Evolutionary conservation across 2,797 vertebrate genomes (phyloP).

Genomic region (Macropus fuliginosus): DNA sequence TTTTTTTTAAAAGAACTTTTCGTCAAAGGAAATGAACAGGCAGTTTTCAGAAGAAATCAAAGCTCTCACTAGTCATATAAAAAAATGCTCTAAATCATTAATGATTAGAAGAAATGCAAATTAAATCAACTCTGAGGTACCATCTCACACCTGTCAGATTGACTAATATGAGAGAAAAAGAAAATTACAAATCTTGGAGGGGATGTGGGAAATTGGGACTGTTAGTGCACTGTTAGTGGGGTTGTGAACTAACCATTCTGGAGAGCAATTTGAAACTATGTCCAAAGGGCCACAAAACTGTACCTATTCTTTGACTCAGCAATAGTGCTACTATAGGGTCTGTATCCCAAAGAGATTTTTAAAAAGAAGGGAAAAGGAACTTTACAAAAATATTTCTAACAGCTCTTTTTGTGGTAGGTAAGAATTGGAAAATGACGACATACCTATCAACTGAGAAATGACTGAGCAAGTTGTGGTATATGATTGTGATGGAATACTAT

Average conservation of each 20-base stretch:
- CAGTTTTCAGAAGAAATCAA: not conserved
- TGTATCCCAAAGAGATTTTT: not conserved
- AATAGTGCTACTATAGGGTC: not conserved
- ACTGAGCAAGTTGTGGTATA: not conserved
- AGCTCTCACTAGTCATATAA: not conserved
- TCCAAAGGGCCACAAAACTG: not conserved
- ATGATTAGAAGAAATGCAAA: not conserved
- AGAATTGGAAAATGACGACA: not conserved
- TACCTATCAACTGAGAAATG: not conserved
- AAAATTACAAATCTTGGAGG: not conserved
- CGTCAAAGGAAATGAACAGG: not conserved
- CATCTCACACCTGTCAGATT: not conserved
- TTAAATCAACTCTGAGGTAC: not conserved
- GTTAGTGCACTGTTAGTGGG: not conserved
- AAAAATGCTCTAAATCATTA: not conserved
- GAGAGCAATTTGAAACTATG: not conserved
- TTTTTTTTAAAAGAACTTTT: not conserved
- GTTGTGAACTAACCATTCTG: not conserved
- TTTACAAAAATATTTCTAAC: not conserved
- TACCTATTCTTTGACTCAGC: not conserved
- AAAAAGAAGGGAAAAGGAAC: not conserved
- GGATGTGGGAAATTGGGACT: not conserved
- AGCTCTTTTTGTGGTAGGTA: not conserved
- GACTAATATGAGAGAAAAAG: not conserved
- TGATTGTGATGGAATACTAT: not conserved